Base-by-base conservation (phyloP, 2,797 vertebrate species). In the Semaprochilodus insignis region DNA sequence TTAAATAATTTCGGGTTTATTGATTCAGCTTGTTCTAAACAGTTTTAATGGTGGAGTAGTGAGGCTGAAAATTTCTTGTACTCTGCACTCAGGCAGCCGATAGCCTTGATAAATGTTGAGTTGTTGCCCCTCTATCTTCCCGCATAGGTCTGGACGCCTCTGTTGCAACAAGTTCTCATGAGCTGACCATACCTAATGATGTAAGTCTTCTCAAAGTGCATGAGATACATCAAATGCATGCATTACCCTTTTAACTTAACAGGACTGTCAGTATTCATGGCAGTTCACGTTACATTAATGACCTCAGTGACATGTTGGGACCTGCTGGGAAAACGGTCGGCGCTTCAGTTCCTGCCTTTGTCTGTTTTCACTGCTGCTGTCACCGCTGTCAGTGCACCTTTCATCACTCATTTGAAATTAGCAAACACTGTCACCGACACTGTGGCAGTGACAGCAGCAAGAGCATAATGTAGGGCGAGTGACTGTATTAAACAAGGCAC, bases 151-250 rank as follows among this genome's bases (percentile, higher is more conserved):
- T 97, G 93, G 96, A 97, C 92, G 91, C 93, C 86, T 94, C 94
- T 86, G 90, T 94, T 92, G 93, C 95, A 91, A 95, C 96, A 91
- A 97, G 94, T 95, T 97, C 97, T 94, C 96, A 98, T 89, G 96
- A 98, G 92, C 94, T 98, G 94, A 96, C 95, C 88, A 96, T 98
- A 95, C 96, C 96, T 91, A 97, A 98, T 93, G 96, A 98, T 93
- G 97, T 97, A 95, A 97, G 96, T 96, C 83, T 73, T 82, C 83
- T 79, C 31, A 14, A 44, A 25, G 52, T 55, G 79, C 88, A 82
- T 91, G 44, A 65, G 74, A 60, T 44, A 80, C 88, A 81, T 91
- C 25, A 65, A 78, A 60, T 57, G 57, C 54, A 79, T 76, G 67
- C n/a, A 79, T 83, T 69, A 70, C 4, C 48, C 44, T 73, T 84